Base-by-base conservation (phyloP, 1,140 invertebrate species). In the Bombus terrestris region DNA sequence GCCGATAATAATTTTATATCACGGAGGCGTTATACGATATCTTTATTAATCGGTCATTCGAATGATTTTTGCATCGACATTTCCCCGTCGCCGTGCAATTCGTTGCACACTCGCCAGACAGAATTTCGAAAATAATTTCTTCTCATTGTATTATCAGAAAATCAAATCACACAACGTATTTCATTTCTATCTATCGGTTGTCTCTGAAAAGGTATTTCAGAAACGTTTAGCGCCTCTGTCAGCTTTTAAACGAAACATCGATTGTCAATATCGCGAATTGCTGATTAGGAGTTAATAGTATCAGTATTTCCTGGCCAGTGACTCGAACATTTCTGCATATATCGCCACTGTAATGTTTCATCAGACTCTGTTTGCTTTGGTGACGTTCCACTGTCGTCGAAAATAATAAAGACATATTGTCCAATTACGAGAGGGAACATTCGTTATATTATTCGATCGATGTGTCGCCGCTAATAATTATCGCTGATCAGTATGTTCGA, bases 1-100 rank as follows among this genome's bases (percentile, higher is more conserved):
- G 47, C 15, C n/a, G 75, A 39, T 39, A 39, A 77, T 57, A 39
- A 77, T 35, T 75, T 53, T 53, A 25, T 75, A 75, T 53, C 73
- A 53, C 15, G 32, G 18, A 75, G 43, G 43, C 73, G 73, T 35
- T 53, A 53, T 41, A 25, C 73, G 73, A 53, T 75, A 75, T 75
- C 73, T 41, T 8, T 47, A n/a, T 73, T 73, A 73, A 73, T 32
- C 8, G 71, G 41, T 10, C 22, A 0, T 9, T 28, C 10, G 3
- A 25, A 35, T 53, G 41, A 74, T 32, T 47, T 32, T 74, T 10
- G 9, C 10, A n/a, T 57, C 32, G 32, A 57, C 22, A 35, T 75
- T 57, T 35, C 9, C n/a, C 47, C 12, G 41, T 35, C 22, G 15
- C 2, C 39, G 39, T 15, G 39, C 8, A 1, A 43, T 43, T n/a